Evolutionary conservation across 2,888 invertebrate genomes (phyloP), one percentile per base, ranked within the genome.

Genomic region (Gonocerus acuteangulatus): DNA sequence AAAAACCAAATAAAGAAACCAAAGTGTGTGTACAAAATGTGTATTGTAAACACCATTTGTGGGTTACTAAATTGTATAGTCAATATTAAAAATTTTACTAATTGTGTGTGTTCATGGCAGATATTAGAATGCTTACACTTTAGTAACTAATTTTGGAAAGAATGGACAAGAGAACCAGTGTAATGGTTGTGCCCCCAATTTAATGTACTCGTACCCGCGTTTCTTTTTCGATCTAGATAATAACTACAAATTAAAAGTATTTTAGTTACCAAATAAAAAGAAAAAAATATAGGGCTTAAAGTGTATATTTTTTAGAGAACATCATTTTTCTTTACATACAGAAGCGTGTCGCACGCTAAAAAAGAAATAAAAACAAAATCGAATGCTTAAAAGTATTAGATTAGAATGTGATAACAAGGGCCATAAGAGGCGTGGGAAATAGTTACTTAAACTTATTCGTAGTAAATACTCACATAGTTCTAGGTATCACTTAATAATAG

Each of bases 371-470:
- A 47, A 57, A 57, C 47, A 32, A 57, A 65, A 61, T 63, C 58
- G 62, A 63, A 65, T 63, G 65, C 65, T 65, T 65, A 63, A 63
- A 65, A 65, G 63, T 63, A 65, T 63, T 63, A 65, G 63, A 59
- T 63, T 65, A 65, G 65, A 63, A 63, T 65, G 65, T 65, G 65
- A 65, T 65, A 65, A 62, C 52, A 63, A 61, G 61, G 63, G 65
- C 62, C 62, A 65, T 63, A 65, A 63, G 59, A 63, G 61, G 65
- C 62, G 60, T 63, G 59, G 59, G 59, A 48, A 58, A 48, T 59
- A 59, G 59, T 59, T 59, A 48, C 48, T 59, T 59, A 57, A 62
- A 62, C 44, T 42, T 57, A 57, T 49, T 57, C 45, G 57, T 62
- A 62, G 62, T 48, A 21, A 57, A 51, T 59, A 62, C 44, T 58